Conservation (phyloP, 1,140 invertebrate genomes). For the Orchestia grillus region DNA sequence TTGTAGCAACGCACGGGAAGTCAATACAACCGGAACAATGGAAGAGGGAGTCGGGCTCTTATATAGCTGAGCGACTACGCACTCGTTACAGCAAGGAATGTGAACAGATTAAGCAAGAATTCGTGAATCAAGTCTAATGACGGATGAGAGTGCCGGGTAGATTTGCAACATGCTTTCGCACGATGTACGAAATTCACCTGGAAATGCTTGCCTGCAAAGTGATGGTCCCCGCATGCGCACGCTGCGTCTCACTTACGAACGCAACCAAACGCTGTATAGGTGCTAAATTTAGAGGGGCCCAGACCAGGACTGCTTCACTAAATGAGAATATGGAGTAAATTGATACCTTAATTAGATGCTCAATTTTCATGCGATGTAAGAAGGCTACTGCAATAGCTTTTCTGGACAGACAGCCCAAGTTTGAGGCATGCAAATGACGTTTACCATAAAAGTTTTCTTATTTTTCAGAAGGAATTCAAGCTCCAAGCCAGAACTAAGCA, state of each 20-base stretch:
- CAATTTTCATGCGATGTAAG: too few relatives aligned
- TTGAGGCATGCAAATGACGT: too few relatives aligned
- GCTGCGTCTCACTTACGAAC: background rate
- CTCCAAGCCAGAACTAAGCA: too few relatives aligned
- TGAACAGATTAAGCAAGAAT: background rate
- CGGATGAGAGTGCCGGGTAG: background rate
- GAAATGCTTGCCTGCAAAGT: background rate
- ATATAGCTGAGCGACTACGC: background rate
- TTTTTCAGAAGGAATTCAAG: too few relatives aligned
- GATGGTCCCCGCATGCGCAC: background rate
- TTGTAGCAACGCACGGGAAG: background rate
- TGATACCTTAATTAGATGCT: too few relatives aligned
- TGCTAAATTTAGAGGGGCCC: too few relatives aligned
- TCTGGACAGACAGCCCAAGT: too few relatives aligned
- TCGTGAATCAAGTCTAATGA: background rate
- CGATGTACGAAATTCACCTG: background rate
- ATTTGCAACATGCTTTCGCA: background rate
- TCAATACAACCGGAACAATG: background rate
- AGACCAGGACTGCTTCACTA: too few relatives aligned
- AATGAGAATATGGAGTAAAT: too few relatives aligned
- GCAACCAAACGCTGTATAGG: too few relatives aligned
- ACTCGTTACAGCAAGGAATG: background rate
- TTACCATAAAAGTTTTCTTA: too few relatives aligned
- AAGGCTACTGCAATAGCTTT: too few relatives aligned
- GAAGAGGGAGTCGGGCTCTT: background rate